A percentile compares a stretch with the other conserved stretches of the same genome.
phyloP scores from a whole-genome alignment of 2,888 invertebrate species.

The Thymelicus acteon region DNA sequence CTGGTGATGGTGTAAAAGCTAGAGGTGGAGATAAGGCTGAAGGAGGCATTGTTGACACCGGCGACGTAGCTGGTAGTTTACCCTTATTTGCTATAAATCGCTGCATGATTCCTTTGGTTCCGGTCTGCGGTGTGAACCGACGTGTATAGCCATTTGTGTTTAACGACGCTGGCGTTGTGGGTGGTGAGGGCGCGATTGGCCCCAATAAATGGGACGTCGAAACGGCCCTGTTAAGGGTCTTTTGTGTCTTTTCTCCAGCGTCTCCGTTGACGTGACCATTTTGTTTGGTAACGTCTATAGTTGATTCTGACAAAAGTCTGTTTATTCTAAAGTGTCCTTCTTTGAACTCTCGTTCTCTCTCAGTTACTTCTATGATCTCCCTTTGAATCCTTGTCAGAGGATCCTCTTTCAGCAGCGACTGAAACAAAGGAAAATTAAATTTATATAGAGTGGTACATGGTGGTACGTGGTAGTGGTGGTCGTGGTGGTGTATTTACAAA shows the following conservation, averaged over 20 bases:
- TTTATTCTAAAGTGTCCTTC: constrained; percentile 83
- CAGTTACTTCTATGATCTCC: constrained; percentile 94
- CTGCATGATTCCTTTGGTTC: constrained; percentile 93
- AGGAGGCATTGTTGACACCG: constrained; percentile 56
- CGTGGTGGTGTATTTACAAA: too few species aligned
- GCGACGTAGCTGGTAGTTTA: constrained; percentile 80
- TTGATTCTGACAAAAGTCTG: constrained; percentile 76
- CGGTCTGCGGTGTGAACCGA: constrained; percentile 87
- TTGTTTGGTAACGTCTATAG: constrained; percentile 76
- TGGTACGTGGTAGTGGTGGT: too few species aligned
- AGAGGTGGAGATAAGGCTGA: constrained; percentile 67
- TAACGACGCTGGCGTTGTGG: constrained; percentile 65
- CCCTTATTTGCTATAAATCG: constrained; percentile 93
- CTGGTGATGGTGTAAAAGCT: constrained; percentile 63
- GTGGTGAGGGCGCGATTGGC: constrained; percentile 67
- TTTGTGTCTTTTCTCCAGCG: constrained; percentile 57
- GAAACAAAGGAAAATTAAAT: constrained; percentile 53
- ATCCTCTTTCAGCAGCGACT: constrained; percentile 87
- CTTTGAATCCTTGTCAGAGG: constrained; percentile 93
- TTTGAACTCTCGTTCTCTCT: constrained; percentile 92
- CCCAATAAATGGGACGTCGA: constrained; percentile 77
- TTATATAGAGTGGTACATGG: too few species aligned
- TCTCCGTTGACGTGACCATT: constrained; percentile 75
- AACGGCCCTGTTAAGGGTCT: constrained; percentile 71
- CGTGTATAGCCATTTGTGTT: constrained; percentile 81